Percentiles rank a stretch among this genome's conserved stretches.
Conservation (phyloP, 2,797 vertebrate species). For the Nyctalus aviator region DNA sequence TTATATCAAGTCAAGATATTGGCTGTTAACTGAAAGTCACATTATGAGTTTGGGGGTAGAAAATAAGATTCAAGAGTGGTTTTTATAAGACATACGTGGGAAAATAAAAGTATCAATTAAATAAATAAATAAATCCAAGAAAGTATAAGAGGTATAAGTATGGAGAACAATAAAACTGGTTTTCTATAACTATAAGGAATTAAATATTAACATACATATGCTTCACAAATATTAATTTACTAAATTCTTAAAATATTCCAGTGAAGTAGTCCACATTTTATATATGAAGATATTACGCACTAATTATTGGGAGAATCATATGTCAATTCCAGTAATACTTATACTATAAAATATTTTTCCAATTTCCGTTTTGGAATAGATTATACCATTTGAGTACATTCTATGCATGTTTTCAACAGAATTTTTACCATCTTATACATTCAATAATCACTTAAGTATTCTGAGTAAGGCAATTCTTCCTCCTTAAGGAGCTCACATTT, state of each 20-base stretch:
- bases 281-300: neutral
- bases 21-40: slow-evolving; percentile 12
- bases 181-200: slow-evolving; percentile 25
- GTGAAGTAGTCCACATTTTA: slow-evolving; percentile 43
- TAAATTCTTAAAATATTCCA: slow-evolving; percentile 51
- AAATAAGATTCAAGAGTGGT: slow-evolving; percentile 29
- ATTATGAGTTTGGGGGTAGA: neutral
- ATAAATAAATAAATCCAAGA: slow-evolving; percentile 36
- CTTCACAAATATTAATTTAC: slow-evolving; percentile 55
- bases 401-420: neutral
- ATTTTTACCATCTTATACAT: slow-evolving; percentile 49
- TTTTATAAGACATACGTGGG: slow-evolving; percentile 51
- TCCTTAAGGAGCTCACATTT: slow-evolving; percentile 44
- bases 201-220: slow-evolving; percentile 7
- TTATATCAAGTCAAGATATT: slow-evolving; percentile 26
- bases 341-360: neutral
- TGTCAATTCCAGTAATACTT: slow-evolving; percentile 40
- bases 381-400: neutral
- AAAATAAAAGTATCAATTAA: slow-evolving; percentile 69
- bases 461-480: neutral
- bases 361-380: slow-evolving; percentile 21
- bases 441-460: neutral
- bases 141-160: neutral
- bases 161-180: neutral
- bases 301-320: neutral